Evolutionary conservation across 2,113 vertebrate species (phyloP).

Genomic region (Carassius gibelio): DNA sequence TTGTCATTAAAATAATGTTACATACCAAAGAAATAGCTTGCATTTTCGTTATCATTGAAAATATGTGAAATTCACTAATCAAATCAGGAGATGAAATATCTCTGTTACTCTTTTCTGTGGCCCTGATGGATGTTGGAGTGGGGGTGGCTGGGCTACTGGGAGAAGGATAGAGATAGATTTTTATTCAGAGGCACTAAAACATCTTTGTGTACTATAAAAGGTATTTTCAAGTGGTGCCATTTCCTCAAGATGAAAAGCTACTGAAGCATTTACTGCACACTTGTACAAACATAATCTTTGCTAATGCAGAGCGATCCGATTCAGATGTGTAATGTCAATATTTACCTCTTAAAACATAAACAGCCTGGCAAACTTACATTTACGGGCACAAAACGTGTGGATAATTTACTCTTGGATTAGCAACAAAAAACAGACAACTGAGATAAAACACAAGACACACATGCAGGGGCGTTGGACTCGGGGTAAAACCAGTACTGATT

Average conservation of each 20-base stretch:
- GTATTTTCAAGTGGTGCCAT: constrained; percentile 15
- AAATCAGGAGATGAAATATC: too few species aligned
- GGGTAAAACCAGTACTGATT: too few species aligned
- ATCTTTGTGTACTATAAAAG: constrained; percentile 41
- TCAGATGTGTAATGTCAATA: constrained; percentile 44
- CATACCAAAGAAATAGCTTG: too few species aligned
- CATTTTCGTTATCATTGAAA: too few species aligned
- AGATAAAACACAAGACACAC: neutral
- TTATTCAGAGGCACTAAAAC: constrained; percentile 7
- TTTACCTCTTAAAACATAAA: constrained; percentile 43
- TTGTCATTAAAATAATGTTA: too few species aligned
- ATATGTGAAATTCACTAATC: too few species aligned
- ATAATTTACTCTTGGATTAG: neutral
- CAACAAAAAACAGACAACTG: neutral
- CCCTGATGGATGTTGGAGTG: too few species aligned
- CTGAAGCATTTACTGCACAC: constrained; percentile 35
- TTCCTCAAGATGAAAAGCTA: constrained; percentile 30
- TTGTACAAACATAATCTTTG: constrained; percentile 37
- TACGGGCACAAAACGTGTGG: neutral
- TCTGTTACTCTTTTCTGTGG: too few species aligned
- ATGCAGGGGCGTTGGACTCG: too few species aligned
- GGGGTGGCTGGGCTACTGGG: neutral
- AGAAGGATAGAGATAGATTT: neutral
- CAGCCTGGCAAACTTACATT: constrained; percentile 24
- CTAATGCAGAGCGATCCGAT: constrained; percentile 36